Conservation (phyloP, 2,797 vertebrate genomes). For the Geotrypetes seraphini region DNA sequence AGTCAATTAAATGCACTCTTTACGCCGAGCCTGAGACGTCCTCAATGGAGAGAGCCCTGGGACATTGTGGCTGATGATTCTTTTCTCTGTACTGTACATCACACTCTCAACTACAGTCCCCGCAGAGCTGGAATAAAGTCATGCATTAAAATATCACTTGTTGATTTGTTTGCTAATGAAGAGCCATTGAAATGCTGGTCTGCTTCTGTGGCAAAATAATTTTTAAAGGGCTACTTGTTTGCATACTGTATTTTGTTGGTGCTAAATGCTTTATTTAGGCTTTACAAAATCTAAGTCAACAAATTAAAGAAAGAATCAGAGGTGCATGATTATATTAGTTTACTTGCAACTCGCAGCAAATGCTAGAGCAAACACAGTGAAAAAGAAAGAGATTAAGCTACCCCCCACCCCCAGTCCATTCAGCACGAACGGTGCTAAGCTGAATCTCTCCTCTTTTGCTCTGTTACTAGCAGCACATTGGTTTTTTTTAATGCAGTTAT, state of each 20-base stretch:
- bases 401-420: too few relatives aligned
- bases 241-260: constrained; percentile 54
- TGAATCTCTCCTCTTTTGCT: constrained; percentile 18
- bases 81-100: constrained; percentile 75
- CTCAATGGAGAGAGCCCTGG: constrained; percentile 68
- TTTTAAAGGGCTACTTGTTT: constrained; percentile 63
- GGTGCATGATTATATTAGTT: constrained; percentile 37
- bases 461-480: constrained; percentile 12
- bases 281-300: constrained; percentile 59
- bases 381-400: constrained; percentile 13
- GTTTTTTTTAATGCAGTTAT: neutral
- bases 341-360: constrained; percentile 39
- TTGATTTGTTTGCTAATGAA: constrained; percentile 83
- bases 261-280: constrained; percentile 50
- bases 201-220: constrained; percentile 69
- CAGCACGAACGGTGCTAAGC: constrained; percentile 16
- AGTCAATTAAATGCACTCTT: constrained; percentile 81
- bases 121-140: constrained; percentile 69
- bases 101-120: constrained; percentile 67
- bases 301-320: constrained; percentile 36
- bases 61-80: constrained; percentile 68
- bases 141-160: constrained; percentile 82
- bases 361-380: too few relatives aligned
- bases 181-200: constrained; percentile 75
- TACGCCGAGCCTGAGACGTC: constrained; percentile 69